Base-by-base conservation (phyloP, 2,797 vertebrate species). In the Etheostoma perlongum region DNA sequence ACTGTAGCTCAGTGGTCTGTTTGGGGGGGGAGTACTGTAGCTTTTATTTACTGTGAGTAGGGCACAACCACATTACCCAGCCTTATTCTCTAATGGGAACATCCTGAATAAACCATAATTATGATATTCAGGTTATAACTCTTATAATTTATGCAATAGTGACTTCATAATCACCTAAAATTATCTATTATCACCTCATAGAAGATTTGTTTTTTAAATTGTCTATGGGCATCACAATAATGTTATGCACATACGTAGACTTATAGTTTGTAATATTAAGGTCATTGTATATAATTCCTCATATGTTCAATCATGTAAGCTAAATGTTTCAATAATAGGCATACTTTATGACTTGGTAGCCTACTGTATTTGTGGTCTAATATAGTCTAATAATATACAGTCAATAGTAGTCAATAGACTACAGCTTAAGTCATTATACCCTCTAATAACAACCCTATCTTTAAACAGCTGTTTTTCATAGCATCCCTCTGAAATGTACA, bases 1-100 rank as follows among this genome's bases (percentile, higher is more conserved):
- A 88, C 84, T 81, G 82, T 77, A 72, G 88, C 88, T 82, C 85
- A 77, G 76, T 75, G 82, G 25, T 88, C 82, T 89, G 72, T 89
- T 78, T 69, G 9, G 25, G 15, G 55, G 69, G 27, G 27, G 75
- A 23, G 30, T 66, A 72, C 75, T 78, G 79, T 76, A 44, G 77
- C 68, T 58, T 79, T 69, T 74, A 76, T 76, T 70, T 66, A 64
- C 67, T 58, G 59, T 78, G 65, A 67, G 23, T 51, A 63, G 21
- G 19, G 18, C 46, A 57, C 36, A 78, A 49, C 55, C 48, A 81
- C 65, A 84, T 81, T 66, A 65, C 21, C 49, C 52, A 60, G 30
- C n/a, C 52, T 60, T 14, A 2, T 25, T 73, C 66, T 68, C n/a
- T 65, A 61, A 72, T 61, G 75, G 74, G 60, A 79, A 82, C 74